A percentile compares a stretch with the other conserved stretches of the same genome.
Evolutionary conservation across 2,113 vertebrate species (phyloP).

Genomic region (Anolis carolinensis): DNA sequence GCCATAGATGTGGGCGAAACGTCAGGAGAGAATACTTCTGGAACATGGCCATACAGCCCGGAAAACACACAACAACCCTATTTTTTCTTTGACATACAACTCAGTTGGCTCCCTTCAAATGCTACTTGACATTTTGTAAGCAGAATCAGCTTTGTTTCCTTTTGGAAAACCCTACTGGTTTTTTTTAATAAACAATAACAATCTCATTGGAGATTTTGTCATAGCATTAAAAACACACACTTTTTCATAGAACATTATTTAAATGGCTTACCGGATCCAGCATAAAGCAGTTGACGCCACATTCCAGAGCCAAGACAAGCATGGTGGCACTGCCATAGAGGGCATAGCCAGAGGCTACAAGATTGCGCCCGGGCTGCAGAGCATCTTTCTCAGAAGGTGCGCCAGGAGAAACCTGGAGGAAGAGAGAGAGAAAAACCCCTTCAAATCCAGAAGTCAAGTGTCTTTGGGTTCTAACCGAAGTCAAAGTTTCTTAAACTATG

Average conservation of each 20-base stretch:
- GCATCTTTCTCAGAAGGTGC: slow-evolving; percentile 88
- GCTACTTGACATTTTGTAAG: not conserved
- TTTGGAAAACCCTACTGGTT: not conserved
- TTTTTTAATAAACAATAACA: not conserved
- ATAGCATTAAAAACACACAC: not conserved
- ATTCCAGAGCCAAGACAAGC: slow-evolving; percentile 89
- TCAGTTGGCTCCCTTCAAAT: rapidly evolving
- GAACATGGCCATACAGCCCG: no score
- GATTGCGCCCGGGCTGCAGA: slow-evolving; percentile 88
- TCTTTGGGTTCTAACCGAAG: not conserved
- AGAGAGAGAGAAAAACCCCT: not conserved
- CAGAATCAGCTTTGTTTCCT: not conserved
- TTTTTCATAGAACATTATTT: not conserved
- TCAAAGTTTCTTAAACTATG: no score
- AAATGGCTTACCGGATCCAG: slow-evolving; percentile 87
- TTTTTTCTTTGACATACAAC: not conserved
- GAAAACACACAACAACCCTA: no score
- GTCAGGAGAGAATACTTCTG: no score
- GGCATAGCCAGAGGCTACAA: slow-evolving; percentile 94
- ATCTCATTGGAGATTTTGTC: not conserved
- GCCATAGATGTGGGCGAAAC: no score
- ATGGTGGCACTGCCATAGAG: slow-evolving; percentile 97
- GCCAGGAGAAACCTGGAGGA: slow-evolving; percentile 74
- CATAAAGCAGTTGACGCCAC: slow-evolving; percentile 97
- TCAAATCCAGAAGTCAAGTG: not conserved